phyloP scores from a whole-genome alignment of 2,797 vertebrate species.

The Urosaurus nigricauda region DNA sequence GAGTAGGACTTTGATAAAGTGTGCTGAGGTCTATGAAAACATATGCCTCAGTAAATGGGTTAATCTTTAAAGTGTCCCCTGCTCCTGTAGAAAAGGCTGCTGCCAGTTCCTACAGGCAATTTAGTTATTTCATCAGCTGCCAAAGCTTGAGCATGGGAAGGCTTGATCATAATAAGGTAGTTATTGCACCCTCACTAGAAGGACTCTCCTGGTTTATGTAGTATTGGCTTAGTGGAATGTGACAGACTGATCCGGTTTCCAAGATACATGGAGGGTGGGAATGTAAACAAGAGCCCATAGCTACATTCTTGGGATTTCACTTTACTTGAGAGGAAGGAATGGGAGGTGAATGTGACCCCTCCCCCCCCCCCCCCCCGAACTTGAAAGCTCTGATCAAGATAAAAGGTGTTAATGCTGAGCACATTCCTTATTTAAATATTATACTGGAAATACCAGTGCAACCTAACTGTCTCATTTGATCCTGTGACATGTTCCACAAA shows the following conservation, averaged over 20 bases:
- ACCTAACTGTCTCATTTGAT: background rate
- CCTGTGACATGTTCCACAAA: background rate
- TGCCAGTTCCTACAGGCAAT: background rate
- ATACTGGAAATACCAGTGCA: background rate
- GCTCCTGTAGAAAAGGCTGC: background rate
- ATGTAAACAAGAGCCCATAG: slow-evolving; percentile 74
- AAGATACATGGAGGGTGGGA: slow-evolving; percentile 75
- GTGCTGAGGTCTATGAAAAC: background rate
- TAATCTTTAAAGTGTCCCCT: slow-evolving; percentile 3
- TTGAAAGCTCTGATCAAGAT: slow-evolving; percentile 63
- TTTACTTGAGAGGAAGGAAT: slow-evolving; percentile 64
- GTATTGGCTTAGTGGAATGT: slow-evolving; percentile 70
- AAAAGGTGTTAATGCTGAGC: slow-evolving; percentile 65
- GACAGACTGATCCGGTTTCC: slow-evolving; percentile 76
- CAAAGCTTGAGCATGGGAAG: background rate
- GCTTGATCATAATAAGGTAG: background rate
- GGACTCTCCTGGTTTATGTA: slow-evolving; percentile 27
- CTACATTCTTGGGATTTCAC: slow-evolving; percentile 84
- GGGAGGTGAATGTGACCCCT: slow-evolving; percentile 66
- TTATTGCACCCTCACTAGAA: background rate
- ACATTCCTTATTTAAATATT: slow-evolving; percentile 36
- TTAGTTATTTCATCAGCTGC: slow-evolving; percentile 3
- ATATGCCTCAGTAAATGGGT: background rate
- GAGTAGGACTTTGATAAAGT: background rate
- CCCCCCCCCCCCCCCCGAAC: slow-evolving; percentile 42